These are phyloP conservation scores for Noctua pronuba DNA, from an alignment of 2,888 invertebrate species.

Conservation along the genomic window DNA sequence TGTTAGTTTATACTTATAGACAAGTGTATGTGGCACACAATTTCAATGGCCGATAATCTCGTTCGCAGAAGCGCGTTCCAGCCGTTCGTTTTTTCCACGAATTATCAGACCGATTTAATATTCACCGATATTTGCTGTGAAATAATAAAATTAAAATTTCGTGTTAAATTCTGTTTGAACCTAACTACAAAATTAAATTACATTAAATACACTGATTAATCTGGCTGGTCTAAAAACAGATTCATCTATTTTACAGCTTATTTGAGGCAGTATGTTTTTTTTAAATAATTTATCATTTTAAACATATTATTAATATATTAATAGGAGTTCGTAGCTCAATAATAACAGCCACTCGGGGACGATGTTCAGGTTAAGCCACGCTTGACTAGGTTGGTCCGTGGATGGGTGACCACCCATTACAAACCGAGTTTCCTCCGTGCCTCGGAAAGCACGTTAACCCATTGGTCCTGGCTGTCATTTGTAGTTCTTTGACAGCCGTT, in stretches of 20 bases:
- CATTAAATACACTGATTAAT: not conserved
- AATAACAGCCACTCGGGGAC: not conserved
- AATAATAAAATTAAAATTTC: slow-evolving; percentile 11
- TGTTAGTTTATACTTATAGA: slow-evolving; percentile 10
- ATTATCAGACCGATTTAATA: slow-evolving; percentile 12
- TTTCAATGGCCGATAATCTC: slow-evolving; percentile 23
- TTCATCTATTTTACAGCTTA: not conserved
- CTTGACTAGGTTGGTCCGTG: not conserved
- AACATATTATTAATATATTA: not conserved
- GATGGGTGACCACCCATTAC: not conserved
- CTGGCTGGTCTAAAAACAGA: not conserved
- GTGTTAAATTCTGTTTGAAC: not conserved
- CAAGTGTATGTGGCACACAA: not conserved
- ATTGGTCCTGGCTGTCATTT: not conserved
- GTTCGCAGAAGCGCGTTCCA: slow-evolving; percentile 27
- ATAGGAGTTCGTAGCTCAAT: not conserved
- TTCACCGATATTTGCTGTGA: slow-evolving; percentile 5
- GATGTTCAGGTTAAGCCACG: not conserved
- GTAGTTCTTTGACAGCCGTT: not conserved
- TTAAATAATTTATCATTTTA: not conserved
- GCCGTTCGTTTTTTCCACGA: not conserved
- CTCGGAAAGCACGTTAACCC: not conserved
- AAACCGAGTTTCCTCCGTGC: not conserved
- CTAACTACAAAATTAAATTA: not conserved
- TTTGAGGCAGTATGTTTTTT: not conserved